A percentile compares a stretch with the other conserved stretches of the same genome.
Conservation (phyloP, 2,888 invertebrate species). For the Brenthis daphne region DNA sequence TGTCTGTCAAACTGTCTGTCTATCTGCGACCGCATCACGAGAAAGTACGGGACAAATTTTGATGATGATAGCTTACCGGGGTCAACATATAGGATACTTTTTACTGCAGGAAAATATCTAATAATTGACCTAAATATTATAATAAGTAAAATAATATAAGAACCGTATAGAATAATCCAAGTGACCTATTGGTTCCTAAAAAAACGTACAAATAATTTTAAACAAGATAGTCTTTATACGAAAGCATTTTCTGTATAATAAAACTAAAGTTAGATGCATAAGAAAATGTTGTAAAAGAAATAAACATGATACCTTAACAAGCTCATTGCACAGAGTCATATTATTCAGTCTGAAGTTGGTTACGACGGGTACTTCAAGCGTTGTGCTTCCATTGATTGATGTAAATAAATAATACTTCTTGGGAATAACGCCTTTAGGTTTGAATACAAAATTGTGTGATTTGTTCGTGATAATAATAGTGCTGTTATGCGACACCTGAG, state of each 20-base stretch:
- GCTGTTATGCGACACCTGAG: conserved; percentile 51
- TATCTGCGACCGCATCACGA: too few relatives aligned
- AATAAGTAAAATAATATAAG: too few relatives aligned
- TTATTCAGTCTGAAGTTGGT: conserved; percentile 58
- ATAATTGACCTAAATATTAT: too few relatives aligned
- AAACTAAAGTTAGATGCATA: not conserved
- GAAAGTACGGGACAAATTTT: too few relatives aligned
- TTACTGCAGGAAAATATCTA: too few relatives aligned
- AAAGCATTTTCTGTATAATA: not conserved
- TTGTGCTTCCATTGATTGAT: conserved; percentile 45
- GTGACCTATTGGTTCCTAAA: too few relatives aligned
- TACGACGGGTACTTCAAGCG: conserved; percentile 51
- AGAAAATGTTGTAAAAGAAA: not conserved
- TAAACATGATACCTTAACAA: conserved; percentile 56
- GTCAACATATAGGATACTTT: too few relatives aligned
- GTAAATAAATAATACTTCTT: conserved; percentile 55
- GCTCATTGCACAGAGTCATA: conserved; percentile 59
- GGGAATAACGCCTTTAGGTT: conserved; percentile 49
- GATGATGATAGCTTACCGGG: too few relatives aligned
- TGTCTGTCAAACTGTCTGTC: too few relatives aligned
- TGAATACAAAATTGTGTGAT: conserved; percentile 52
- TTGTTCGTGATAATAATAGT: conserved; percentile 47
- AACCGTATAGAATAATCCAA: too few relatives aligned
- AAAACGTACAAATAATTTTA: too few relatives aligned
- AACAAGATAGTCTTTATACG: not conserved